These are phyloP conservation scores for Neodiprion pinetum DNA, from an alignment of 1,140 invertebrate genomes.

Conservation along the genomic window DNA sequence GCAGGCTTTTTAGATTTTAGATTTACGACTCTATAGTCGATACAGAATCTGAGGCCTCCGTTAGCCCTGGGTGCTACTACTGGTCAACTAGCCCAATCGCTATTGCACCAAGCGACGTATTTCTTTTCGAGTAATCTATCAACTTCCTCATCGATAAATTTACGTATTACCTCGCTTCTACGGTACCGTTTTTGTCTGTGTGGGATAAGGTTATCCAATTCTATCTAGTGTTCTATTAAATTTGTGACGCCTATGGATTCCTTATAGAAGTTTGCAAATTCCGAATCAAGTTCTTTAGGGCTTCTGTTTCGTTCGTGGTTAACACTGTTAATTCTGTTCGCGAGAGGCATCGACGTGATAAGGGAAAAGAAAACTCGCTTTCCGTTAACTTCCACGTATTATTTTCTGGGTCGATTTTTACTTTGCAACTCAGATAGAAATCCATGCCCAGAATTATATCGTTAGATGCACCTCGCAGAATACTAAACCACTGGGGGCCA, in stretches of 20 bases:
- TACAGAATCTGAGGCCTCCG: too few species aligned
- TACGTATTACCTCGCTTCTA: constrained; percentile 1
- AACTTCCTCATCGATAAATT: constrained; percentile 16
- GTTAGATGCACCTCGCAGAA: not conserved
- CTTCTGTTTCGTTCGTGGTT: not conserved
- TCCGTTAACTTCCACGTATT: constrained; percentile 20
- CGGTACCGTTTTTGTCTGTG: constrained; percentile 26
- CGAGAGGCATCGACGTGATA: not conserved
- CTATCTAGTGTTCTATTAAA: constrained; percentile 24
- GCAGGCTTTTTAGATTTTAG: too few species aligned
- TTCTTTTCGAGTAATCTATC: constrained; percentile 17
- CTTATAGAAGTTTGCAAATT: constrained; percentile 24
- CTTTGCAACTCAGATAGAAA: not conserved
- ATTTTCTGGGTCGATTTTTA: not conserved
- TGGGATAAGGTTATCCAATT: constrained; percentile 18
- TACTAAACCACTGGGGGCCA: not conserved
- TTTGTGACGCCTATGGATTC: constrained; percentile 16
- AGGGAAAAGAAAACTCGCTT: constrained; percentile 19
- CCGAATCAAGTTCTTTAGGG: not conserved
- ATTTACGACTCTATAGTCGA: too few species aligned
- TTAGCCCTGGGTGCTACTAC: not conserved
- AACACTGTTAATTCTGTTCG: constrained; percentile 13
- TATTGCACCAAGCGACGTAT: constrained; percentile 8
- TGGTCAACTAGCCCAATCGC: constrained; percentile 19
- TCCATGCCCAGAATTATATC: not conserved